These are phyloP conservation scores for Chaetophractus vellerosus DNA, from an alignment of 2,797 vertebrate species.

Conservation along the genomic window DNA sequence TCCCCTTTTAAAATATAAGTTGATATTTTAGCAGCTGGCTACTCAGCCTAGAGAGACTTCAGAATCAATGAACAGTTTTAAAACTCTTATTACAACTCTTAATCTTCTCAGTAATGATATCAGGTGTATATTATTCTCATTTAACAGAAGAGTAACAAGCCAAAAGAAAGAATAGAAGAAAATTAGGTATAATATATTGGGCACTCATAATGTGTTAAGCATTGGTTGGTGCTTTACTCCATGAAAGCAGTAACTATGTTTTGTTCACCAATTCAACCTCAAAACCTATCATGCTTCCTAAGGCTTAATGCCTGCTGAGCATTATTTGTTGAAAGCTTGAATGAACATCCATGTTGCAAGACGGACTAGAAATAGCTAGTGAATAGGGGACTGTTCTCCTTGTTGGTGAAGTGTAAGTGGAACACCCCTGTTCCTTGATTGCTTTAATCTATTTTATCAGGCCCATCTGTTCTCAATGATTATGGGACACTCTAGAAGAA, in stretches of 20 bases:
- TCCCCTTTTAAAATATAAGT: background rate
- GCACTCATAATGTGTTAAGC: background rate
- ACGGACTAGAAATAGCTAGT: background rate
- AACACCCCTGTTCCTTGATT: background rate
- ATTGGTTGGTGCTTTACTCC: background rate
- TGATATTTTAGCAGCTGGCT: slow-evolving; percentile 53
- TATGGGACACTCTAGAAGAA: background rate
- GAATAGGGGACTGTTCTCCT: background rate
- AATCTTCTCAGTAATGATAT: slow-evolving; percentile 15
- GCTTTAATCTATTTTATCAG: slow-evolving; percentile 17
- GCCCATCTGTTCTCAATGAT: slow-evolving; percentile 22
- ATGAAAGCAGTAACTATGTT: background rate
- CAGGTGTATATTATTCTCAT: background rate
- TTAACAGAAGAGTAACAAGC: slow-evolving; percentile 3
- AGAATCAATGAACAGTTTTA: slow-evolving; percentile 20
- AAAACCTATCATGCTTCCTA: background rate
- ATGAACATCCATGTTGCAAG: background rate
- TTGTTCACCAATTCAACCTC: background rate
- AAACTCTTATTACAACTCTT: slow-evolving; percentile 15
- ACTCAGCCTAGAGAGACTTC: slow-evolving; percentile 45
- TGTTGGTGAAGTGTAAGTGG: background rate
- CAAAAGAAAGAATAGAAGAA: background rate
- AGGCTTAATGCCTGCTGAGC: background rate
- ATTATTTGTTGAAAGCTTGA: slow-evolving; percentile 59
- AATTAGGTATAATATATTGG: background rate